These are phyloP conservation scores for Danio jaintianensis DNA, from an alignment of 2,797 vertebrate genomes.

Conservation along the genomic window DNA sequence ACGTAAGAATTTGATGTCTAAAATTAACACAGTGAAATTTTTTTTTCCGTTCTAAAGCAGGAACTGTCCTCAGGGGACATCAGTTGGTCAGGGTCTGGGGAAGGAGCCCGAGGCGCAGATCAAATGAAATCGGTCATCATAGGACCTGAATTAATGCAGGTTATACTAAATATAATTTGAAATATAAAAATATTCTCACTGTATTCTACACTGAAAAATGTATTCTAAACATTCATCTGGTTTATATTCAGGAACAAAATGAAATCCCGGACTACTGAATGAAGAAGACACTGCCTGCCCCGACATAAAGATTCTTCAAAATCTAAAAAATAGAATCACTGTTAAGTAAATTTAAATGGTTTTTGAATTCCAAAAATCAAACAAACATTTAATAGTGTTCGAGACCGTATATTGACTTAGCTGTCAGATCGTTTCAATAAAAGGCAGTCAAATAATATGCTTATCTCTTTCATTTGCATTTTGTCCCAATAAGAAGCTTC, in stretches of 20 bases:
- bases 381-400: not conserved
- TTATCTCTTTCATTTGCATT: not conserved
- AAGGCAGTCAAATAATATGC: not conserved
- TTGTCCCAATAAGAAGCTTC: not conserved
- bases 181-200: too few species aligned
- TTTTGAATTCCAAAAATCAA: too few species aligned
- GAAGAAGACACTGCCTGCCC: not conserved
- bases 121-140: not conserved
- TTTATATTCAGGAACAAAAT: not conserved
- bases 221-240: too few species aligned
- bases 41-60: too few species aligned
- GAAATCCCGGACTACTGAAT: not conserved
- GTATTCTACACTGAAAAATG: too few species aligned
- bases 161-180: not conserved
- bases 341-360: too few species aligned
- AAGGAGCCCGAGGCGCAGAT: not conserved
- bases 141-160: not conserved
- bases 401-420: not conserved
- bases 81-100: not conserved
- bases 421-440: not conserved
- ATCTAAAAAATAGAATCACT: too few species aligned
- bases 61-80: not conserved
- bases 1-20: too few species aligned
- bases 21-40: too few species aligned
- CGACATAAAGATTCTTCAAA: not conserved